These are phyloP conservation scores for Bufotes viridis DNA, from an alignment of 2,797 vertebrate species.

Conservation along the genomic window DNA sequence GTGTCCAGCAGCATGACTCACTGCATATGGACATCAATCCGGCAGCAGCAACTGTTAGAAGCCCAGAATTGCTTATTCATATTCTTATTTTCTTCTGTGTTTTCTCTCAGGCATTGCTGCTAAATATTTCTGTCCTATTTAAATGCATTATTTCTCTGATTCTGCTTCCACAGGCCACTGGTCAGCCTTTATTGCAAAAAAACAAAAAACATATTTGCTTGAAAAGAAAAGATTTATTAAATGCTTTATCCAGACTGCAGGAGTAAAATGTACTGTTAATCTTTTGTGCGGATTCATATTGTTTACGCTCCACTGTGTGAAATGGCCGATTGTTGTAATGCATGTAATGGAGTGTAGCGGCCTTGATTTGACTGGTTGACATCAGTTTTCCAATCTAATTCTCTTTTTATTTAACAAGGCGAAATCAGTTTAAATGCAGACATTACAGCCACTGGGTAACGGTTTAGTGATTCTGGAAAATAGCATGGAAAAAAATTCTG, in stretches of 20 bases:
- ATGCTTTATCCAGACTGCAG: neutral
- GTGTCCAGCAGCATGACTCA: neutral
- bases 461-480: neutral
- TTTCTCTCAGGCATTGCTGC: neutral
- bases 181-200: neutral
- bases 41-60: neutral
- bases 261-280: slow-evolving; percentile 6
- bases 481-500: neutral
- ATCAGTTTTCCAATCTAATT: slow-evolving; percentile 40
- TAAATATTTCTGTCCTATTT: neutral
- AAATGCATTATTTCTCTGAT: neutral
- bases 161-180: neutral
- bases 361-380: slow-evolving; percentile 37
- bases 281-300: neutral
- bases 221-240: neutral
- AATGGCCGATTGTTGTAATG: slow-evolving; percentile 37
- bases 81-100: neutral
- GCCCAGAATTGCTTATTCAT: neutral
- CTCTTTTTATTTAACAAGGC: slow-evolving; percentile 31
- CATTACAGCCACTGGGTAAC: neutral
- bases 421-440: slow-evolving; percentile 23
- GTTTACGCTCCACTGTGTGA: slow-evolving; percentile 26
- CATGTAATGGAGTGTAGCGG: slow-evolving; percentile 38
- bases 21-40: neutral
- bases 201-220: neutral